Evolutionary conservation across 2,113 vertebrate genomes (phyloP).

Genomic region (Oxyruncus cristatus): DNA sequence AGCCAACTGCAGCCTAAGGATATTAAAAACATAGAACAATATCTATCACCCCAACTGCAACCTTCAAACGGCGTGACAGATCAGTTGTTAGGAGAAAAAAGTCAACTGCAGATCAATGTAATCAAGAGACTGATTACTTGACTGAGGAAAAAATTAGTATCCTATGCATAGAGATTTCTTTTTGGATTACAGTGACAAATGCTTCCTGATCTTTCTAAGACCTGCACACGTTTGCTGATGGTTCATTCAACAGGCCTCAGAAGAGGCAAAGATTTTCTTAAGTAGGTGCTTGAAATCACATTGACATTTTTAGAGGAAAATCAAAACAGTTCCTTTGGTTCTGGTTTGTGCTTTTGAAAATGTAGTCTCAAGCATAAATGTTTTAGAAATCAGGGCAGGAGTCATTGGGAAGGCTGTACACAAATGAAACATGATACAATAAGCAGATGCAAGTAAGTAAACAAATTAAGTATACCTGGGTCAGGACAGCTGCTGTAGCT

Average conservation of each 20-base stretch:
- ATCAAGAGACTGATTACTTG: conserved; percentile 10
- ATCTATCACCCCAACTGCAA: not conserved
- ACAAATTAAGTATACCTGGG: not conserved
- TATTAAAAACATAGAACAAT: not conserved
- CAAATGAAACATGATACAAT: not conserved
- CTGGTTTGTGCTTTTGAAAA: not conserved
- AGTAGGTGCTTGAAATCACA: not conserved
- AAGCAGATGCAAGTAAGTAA: not conserved
- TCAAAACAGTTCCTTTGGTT: not conserved
- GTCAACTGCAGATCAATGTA: not conserved
- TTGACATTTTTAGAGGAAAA: conserved; percentile 8
- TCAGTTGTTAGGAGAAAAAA: not conserved
- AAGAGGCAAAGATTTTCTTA: conserved; percentile 24
- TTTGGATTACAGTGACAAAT: conserved; percentile 22
- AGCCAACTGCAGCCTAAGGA: not conserved
- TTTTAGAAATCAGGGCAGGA: not conserved
- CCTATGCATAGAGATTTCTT: conserved; percentile 1
- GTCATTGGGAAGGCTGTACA: not conserved
- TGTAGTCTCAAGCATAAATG: not conserved
- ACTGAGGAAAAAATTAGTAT: conserved; percentile 1
- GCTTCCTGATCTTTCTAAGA: conserved; percentile 3
- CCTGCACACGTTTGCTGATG: not conserved
- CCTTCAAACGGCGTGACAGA: not conserved
- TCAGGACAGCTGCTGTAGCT: not conserved
- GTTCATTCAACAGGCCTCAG: conserved; percentile 18